Conservation (phyloP, 2,888 invertebrate species). For the Argyra leucocephala region DNA sequence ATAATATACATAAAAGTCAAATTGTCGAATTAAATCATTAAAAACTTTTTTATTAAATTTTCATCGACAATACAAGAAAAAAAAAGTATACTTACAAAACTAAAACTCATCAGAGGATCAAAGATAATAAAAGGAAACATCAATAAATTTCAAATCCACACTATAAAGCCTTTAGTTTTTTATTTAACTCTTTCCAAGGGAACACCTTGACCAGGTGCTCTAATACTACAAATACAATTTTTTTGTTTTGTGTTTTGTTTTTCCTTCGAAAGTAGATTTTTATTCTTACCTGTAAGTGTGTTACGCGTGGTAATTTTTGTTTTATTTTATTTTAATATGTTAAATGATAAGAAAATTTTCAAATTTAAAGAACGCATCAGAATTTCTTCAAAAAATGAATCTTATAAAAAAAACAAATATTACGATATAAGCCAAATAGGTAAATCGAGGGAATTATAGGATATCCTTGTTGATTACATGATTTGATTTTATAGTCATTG, state of each 20-base stretch:
- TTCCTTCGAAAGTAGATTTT: too few relatives aligned
- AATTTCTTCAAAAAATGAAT: background rate
- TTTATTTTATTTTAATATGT: background rate
- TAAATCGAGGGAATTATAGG: too few relatives aligned
- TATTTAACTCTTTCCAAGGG: background rate
- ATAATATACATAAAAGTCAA: slow-evolving; percentile 5
- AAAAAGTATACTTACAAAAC: too few relatives aligned
- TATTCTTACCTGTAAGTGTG: background rate
- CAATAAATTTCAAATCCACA: slow-evolving; percentile 4
- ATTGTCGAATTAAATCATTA: slow-evolving; percentile 3
- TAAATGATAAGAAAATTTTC: background rate
- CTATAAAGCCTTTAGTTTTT: background rate
- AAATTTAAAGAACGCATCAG: background rate
- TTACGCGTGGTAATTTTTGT: background rate
- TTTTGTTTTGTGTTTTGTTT: too few relatives aligned
- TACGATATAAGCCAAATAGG: too few relatives aligned
- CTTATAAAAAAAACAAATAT: background rate
- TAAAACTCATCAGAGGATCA: background rate
- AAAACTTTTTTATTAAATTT: background rate
- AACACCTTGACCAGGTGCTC: slow-evolving; percentile 1
- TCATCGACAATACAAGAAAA: too few relatives aligned
- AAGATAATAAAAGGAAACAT: slow-evolving; percentile 6
- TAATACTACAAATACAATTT: background rate
- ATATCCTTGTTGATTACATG: too few relatives aligned
- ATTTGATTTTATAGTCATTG: too few relatives aligned